Evolutionary conservation across 1,140 invertebrate species (phyloP).

Genomic region (Brachionus sp.): DNA sequence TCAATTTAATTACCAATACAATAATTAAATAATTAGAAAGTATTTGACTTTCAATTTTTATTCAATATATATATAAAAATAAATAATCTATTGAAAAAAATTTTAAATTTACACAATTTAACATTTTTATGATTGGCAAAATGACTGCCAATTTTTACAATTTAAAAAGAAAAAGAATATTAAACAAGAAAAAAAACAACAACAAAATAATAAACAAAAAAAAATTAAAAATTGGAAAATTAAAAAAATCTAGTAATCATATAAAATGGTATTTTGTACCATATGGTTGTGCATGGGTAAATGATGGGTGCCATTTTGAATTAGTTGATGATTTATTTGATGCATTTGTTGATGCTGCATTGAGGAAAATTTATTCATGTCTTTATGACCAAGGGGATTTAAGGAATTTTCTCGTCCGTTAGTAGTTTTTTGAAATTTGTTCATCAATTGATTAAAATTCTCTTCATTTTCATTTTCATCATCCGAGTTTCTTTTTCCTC

Average conservation of each 20-base stretch:
- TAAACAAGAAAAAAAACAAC: not conserved
- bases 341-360: not conserved
- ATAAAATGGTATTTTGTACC: not conserved
- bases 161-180: not conserved
- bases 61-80: not conserved
- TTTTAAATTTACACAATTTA: not conserved
- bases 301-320: not conserved
- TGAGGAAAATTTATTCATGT: not conserved
- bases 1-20: no score
- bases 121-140: not conserved
- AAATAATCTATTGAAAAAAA: not conserved
- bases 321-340: not conserved
- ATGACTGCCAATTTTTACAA: not conserved
- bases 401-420: not conserved
- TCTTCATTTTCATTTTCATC: conserved; percentile 43
- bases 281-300: not conserved
- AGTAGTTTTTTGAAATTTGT: not conserved
- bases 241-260: conserved; percentile 7
- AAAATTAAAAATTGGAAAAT: not conserved
- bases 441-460: conserved; percentile 17
- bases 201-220: not conserved
- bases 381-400: not conserved
- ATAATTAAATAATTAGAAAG: not conserved
- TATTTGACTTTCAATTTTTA: not conserved
- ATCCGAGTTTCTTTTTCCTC: conserved; percentile 32